phyloP scores from a whole-genome alignment of 1,140 invertebrate genomes.

The Lepidurus packardi region DNA sequence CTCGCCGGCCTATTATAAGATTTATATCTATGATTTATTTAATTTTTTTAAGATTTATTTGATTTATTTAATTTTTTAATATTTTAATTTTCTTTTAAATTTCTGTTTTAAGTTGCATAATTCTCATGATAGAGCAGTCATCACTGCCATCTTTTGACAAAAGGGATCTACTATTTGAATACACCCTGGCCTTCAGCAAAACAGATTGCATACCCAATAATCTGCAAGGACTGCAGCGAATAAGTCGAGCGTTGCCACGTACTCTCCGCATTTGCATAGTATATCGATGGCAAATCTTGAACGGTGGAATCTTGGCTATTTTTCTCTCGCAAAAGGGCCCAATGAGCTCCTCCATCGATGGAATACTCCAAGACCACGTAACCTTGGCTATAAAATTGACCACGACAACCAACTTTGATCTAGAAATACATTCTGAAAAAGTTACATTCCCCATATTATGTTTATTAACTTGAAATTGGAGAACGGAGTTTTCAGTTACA shows the following conservation, averaged over 20 bases:
- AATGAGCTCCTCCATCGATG: constrained; percentile 44
- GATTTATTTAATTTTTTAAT: no score
- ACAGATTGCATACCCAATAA: constrained; percentile 45
- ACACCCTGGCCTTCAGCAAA: background rate
- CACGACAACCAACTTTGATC: background rate
- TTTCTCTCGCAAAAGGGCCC: constrained; percentile 41
- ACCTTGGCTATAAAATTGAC: background rate
- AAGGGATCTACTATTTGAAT: background rate
- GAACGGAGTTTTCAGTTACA: background rate
- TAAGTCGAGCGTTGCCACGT: constrained; percentile 46
- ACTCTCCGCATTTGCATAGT: constrained; percentile 45
- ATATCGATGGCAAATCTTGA: constrained; percentile 42
- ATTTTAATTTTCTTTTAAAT: no score
- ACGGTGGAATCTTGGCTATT: constrained; percentile 40
- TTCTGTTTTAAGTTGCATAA: no score
- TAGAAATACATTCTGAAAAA: background rate
- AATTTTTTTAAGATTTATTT: no score
- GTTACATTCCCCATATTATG: background rate
- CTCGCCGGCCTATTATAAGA: constrained; percentile 42
- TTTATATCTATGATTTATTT: no score
- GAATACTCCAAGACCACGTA: constrained; percentile 43
- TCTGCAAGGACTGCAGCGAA: constrained; percentile 44
- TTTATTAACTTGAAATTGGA: background rate
- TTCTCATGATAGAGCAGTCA: no score
- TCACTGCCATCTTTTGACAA: background rate